phyloP scores from a whole-genome alignment of 2,797 vertebrate species.

The Sphaeramia orbicularis region DNA sequence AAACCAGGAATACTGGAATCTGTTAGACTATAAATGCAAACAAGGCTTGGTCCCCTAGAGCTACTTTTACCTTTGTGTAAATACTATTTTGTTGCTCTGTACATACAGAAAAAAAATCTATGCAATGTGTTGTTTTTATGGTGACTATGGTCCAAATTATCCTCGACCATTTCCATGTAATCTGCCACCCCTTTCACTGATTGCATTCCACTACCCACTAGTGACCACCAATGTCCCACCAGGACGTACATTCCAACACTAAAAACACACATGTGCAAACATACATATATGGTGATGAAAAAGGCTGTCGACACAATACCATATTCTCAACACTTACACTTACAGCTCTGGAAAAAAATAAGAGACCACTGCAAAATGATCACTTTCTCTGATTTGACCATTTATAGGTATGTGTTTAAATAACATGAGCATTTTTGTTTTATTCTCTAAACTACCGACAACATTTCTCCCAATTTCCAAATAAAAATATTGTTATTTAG shows the following conservation, averaged over 20 bases:
- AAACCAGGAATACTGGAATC: slow-evolving; percentile 11
- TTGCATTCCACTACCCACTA: slow-evolving; percentile 33
- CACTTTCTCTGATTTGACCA: too few species aligned
- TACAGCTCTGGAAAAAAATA: too few species aligned
- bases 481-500: too few species aligned
- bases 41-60: neutral
- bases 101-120: neutral
- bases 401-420: too few species aligned
- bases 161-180: neutral
- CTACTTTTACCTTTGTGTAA: neutral
- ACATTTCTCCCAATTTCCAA: too few species aligned
- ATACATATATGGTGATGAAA: slow-evolving; percentile 30
- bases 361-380: too few species aligned
- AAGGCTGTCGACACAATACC: slow-evolving; percentile 2
- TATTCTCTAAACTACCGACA: too few species aligned
- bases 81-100: neutral
- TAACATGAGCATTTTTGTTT: too few species aligned
- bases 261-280: slow-evolving; percentile 32
- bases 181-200: neutral
- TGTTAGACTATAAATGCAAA: neutral
- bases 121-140: slow-evolving; percentile 9
- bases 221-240: slow-evolving; percentile 17
- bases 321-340: neutral
- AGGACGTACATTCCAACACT: slow-evolving; percentile 33
- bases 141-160: neutral